Evolutionary conservation across 2,113 vertebrate genomes (phyloP).

Genomic region (Megaceryle maxima): DNA sequence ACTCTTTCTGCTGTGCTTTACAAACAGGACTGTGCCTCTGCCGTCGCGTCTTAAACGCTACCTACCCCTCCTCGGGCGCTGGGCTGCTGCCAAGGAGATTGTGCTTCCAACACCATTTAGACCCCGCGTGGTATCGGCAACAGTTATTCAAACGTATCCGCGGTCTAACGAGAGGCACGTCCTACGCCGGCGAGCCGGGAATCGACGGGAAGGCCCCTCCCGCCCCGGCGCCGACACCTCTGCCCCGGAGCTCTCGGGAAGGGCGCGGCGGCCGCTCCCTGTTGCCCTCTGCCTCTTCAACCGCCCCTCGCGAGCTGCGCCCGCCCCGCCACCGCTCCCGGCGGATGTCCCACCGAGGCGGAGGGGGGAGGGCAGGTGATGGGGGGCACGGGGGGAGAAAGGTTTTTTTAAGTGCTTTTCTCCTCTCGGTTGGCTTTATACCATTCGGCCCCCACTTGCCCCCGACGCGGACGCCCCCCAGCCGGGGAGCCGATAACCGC

Average conservation of each 20-base stretch:
- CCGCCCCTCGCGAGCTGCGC: neutral
- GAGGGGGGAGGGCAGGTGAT: no score
- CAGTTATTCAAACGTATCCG: fast-evolving
- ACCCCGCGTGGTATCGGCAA: no score
- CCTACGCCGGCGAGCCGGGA: neutral
- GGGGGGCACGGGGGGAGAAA: no score
- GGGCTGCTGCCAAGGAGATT: fast-evolving
- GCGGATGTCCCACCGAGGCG: no score
- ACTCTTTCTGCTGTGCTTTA: fast-evolving
- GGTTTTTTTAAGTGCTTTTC: no score
- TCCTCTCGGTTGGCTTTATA: no score
- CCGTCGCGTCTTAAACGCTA: fast-evolving
- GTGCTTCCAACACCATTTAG: neutral
- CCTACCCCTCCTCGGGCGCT: neutral
- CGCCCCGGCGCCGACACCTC: neutral
- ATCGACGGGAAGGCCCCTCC: no score
- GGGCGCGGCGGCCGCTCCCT: neutral
- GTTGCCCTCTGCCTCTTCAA: neutral
- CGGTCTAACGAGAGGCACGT: fast-evolving
- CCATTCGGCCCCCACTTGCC: no score
- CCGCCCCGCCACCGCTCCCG: neutral
- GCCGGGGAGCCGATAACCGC: no score
- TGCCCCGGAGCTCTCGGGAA: neutral
- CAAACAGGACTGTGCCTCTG: neutral
- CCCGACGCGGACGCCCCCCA: no score